Evolutionary conservation across 2,888 invertebrate species (phyloP).

Genomic region (Doris montereyensis): DNA sequence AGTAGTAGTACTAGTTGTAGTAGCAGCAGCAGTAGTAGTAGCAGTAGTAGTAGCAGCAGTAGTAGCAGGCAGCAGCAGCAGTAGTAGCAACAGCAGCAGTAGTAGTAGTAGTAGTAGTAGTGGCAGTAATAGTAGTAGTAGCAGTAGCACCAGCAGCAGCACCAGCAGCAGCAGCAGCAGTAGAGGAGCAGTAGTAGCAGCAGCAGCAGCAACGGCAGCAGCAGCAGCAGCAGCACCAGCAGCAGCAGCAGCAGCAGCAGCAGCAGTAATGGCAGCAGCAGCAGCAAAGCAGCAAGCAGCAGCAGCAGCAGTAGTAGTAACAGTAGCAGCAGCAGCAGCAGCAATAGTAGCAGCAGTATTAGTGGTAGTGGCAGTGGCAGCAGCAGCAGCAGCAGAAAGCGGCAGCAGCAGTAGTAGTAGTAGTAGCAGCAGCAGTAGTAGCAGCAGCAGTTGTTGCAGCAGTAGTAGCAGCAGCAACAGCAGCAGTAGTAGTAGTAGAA

Average conservation of each 20-base stretch:
- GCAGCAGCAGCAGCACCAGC: background rate
- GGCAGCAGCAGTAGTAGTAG: background rate
- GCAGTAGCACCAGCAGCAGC: no score
- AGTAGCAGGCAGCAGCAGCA: no score
- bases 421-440: background rate
- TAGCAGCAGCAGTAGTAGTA: background rate
- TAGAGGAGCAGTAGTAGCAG: background rate
- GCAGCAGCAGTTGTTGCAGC: no score
- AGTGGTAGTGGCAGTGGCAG: no score
- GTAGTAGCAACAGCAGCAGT: background rate
- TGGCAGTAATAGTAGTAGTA: background rate
- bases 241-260: background rate
- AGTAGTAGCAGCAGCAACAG: background rate
- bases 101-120: background rate
- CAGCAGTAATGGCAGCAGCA: background rate
- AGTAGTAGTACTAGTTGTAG: no score
- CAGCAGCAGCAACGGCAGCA: background rate
- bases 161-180: background rate
- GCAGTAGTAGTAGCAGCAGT: background rate
- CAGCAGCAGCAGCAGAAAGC: no score
- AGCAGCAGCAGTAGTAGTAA: no score
- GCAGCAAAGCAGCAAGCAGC: no score
- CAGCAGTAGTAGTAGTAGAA: no score
- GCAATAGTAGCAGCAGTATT: no score
- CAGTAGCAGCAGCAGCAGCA: background rate